phyloP scores from a whole-genome alignment of 2,113 vertebrate species.

The Nanorana parkeri region DNA sequence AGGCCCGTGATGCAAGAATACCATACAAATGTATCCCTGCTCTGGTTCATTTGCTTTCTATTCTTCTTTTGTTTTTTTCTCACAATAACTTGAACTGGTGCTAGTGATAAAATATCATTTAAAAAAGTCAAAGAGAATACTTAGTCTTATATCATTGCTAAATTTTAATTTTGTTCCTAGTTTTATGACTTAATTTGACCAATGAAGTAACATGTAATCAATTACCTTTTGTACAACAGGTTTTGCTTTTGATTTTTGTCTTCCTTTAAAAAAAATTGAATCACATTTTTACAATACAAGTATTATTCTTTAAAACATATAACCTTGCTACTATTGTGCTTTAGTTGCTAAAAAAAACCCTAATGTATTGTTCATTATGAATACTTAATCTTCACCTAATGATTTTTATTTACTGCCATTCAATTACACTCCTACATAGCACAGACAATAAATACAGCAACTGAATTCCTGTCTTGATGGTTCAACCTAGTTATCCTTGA shows the following conservation, averaged over 20 bases:
- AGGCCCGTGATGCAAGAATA: too few species aligned
- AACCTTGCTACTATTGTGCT: background rate
- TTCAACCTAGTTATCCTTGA: background rate
- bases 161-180: too few species aligned
- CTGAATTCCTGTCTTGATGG: background rate
- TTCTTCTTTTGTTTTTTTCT: too few species aligned
- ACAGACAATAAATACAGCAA: conserved; percentile 5
- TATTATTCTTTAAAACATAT: background rate
- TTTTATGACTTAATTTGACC: too few species aligned
- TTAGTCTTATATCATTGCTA: too few species aligned
- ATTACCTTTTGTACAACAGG: background rate
- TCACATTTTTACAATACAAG: background rate
- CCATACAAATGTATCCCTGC: too few species aligned
- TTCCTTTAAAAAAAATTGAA: background rate
- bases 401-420: background rate
- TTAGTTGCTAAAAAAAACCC: background rate
- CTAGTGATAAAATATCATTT: too few species aligned
- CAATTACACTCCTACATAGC: conserved; percentile 1
- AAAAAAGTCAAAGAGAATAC: too few species aligned
- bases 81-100: too few species aligned
- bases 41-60: too few species aligned
- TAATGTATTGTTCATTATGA: background rate
- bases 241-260: background rate
- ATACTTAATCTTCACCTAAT: conserved; percentile 7
- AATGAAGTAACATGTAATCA: too few species aligned